phyloP scores from a whole-genome alignment of 2,797 vertebrate species.

The Loriculus beryllinus region DNA sequence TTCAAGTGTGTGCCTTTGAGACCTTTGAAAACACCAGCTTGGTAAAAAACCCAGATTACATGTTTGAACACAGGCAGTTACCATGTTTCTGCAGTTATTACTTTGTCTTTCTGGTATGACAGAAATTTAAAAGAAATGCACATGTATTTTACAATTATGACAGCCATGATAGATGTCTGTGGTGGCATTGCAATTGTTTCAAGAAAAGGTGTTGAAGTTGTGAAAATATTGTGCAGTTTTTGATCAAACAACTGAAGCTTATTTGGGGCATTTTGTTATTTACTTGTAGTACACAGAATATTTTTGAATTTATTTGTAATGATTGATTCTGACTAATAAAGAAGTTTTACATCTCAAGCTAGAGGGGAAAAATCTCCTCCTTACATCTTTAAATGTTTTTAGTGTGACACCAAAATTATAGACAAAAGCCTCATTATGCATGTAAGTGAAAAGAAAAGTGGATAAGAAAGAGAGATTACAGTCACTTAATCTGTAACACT shows the following conservation, averaged over 20 bases:
- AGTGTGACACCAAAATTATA: constrained; percentile 42
- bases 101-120: constrained; percentile 8
- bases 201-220: background rate
- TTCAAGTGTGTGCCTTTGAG: constrained; percentile 25
- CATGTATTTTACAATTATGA: background rate
- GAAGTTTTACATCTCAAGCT: background rate
- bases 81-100: constrained; percentile 7
- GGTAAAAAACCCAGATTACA: background rate
- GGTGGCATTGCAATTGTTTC: background rate
- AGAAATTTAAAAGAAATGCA: constrained; percentile 12
- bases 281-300: background rate
- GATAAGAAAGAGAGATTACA: constrained; percentile 53
- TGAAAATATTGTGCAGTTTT: constrained; percentile 1
- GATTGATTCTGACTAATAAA: background rate
- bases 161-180: background rate
- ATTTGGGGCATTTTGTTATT: background rate
- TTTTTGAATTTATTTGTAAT: background rate
- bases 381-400: constrained; percentile 25
- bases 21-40: constrained; percentile 33
- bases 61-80: constrained; percentile 16
- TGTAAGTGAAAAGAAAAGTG: constrained; percentile 47
- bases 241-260: background rate
- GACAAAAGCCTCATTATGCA: constrained; percentile 46
- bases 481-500: constrained; percentile 67
- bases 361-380: background rate